These are phyloP conservation scores for Pyrocoelia pectoralis DNA, from an alignment of 2,888 invertebrate genomes.

Conservation along the genomic window DNA sequence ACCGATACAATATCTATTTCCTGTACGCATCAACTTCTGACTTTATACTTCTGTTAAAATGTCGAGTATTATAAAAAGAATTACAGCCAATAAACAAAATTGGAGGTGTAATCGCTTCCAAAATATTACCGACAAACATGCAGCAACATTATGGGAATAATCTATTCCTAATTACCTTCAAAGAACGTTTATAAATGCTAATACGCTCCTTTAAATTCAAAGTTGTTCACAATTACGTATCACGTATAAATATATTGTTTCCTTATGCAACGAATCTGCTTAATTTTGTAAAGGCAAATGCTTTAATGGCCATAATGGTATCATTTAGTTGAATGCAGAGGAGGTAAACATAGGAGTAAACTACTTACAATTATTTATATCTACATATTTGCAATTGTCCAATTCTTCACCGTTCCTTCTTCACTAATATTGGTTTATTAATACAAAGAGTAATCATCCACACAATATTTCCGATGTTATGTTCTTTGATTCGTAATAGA, in stretches of 20 bases:
- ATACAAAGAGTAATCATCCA: neutral
- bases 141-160: constrained; percentile 2
- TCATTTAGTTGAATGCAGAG: neutral
- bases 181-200: constrained; percentile 11
- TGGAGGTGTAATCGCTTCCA: neutral
- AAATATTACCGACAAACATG: constrained; percentile 6
- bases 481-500: no score
- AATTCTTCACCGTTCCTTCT: neutral
- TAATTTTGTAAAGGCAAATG: constrained; percentile 8
- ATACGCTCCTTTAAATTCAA: constrained; percentile 7
- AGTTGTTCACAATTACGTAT: constrained; percentile 6
- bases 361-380: neutral
- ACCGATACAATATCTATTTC: constrained; percentile 47
- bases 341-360: no score
- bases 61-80: neutral
- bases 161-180: constrained; percentile 8
- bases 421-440: neutral
- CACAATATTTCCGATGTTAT: no score
- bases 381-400: neutral
- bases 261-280: constrained; percentile 6
- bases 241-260: constrained; percentile 10
- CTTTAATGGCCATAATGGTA: constrained; percentile 1
- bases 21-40: neutral
- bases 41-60: neutral
- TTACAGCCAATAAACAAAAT: neutral